These are phyloP conservation scores for Cydia amplana DNA, from an alignment of 1,140 invertebrate genomes.

Conservation along the genomic window DNA sequence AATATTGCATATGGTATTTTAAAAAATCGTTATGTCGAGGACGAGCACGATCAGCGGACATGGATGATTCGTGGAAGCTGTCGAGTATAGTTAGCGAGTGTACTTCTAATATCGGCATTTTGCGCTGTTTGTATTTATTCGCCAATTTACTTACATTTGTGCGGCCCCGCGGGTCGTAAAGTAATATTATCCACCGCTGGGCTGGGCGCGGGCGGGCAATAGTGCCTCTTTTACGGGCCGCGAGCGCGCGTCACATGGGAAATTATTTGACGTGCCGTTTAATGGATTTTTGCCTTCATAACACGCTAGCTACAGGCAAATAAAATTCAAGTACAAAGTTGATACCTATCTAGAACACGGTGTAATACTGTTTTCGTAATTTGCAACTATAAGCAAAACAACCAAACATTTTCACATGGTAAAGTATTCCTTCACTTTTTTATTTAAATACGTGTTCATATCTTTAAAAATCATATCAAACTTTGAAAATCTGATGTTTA, in stretches of 20 bases:
- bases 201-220: constrained; percentile 57
- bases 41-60: neutral
- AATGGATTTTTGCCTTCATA: constrained; percentile 79
- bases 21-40: no score
- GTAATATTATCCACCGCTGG: constrained; percentile 76
- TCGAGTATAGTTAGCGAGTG: neutral
- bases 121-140: constrained; percentile 68
- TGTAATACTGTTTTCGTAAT: neutral
- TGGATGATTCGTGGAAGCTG: neutral
- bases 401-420: no score
- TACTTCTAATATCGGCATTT: constrained; percentile 36
- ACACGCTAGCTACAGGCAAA: constrained; percentile 74
- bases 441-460: no score
- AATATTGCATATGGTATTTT: no score
- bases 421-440: no score
- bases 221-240: constrained; percentile 78
- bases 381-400: no score
- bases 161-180: constrained; percentile 72
- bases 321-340: constrained; percentile 53
- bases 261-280: constrained; percentile 79
- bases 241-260: constrained; percentile 77
- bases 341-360: constrained; percentile 21
- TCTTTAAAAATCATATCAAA: no score
- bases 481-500: no score
- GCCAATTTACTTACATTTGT: constrained; percentile 77